These are phyloP conservation scores for Polyommatus icarus DNA, from an alignment of 2,888 invertebrate genomes.

Conservation along the genomic window DNA sequence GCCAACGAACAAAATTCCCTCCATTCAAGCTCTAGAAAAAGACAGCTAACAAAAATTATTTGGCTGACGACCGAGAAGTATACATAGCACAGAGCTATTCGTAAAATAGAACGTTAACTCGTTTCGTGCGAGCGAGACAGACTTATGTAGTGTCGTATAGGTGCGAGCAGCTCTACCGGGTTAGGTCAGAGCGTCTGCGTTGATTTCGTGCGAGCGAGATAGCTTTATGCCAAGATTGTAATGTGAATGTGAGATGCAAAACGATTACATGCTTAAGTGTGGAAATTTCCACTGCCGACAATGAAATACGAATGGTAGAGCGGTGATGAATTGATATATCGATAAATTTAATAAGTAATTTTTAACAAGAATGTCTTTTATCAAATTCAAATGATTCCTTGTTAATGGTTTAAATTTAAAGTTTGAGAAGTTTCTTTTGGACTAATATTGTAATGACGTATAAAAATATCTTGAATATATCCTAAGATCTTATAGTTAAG, in stretches of 20 bases:
- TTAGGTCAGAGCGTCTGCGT: slow-evolving; percentile 76
- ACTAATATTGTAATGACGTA: too few species aligned
- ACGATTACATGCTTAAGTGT: slow-evolving; percentile 76
- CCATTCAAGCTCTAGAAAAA: slow-evolving; percentile 80
- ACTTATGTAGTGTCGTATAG: slow-evolving; percentile 47
- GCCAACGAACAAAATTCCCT: slow-evolving; percentile 74
- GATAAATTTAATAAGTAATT: slow-evolving; percentile 39
- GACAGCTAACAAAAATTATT: slow-evolving; percentile 78
- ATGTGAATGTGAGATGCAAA: slow-evolving; percentile 57
- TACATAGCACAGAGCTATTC: slow-evolving; percentile 79
- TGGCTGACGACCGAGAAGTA: slow-evolving; percentile 79
- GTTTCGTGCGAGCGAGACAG: slow-evolving; percentile 60
- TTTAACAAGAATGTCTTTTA: slow-evolving; percentile 8
- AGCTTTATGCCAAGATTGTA: slow-evolving; percentile 48
- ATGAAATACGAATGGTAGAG: slow-evolving; percentile 74
- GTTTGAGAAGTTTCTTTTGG: too few species aligned
- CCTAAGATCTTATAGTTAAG: too few species aligned
- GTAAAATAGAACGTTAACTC: slow-evolving; percentile 77
- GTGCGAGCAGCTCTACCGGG: slow-evolving; percentile 61
- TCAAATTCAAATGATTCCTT: too few species aligned
- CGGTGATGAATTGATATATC: slow-evolving; percentile 44
- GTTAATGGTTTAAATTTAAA: too few species aligned
- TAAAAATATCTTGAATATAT: too few species aligned
- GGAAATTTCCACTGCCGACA: slow-evolving; percentile 80
- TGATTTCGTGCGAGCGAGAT: slow-evolving; percentile 62